These are phyloP conservation scores for Ciconia nigra DNA, from an alignment of 2,797 vertebrate species.

Conservation along the genomic window DNA sequence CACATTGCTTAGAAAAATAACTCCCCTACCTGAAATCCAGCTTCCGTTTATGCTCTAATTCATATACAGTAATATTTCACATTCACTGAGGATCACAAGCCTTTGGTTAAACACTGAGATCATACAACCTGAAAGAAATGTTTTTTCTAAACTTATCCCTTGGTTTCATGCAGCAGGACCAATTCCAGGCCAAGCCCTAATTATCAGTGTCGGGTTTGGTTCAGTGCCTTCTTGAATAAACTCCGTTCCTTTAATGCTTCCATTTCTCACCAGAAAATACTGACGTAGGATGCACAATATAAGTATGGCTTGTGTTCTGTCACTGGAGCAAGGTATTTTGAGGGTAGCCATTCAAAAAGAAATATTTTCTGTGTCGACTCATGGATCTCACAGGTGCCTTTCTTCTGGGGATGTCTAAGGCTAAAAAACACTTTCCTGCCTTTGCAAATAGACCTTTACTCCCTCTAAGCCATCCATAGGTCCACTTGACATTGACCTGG, in stretches of 20 bases:
- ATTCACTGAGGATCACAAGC: not conserved
- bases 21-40: not conserved
- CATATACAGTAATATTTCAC: not conserved
- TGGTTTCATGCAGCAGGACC: not conserved
- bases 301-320: not conserved
- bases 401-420: not conserved
- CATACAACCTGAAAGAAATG: not conserved
- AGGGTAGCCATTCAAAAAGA: not conserved
- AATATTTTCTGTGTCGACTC: not conserved
- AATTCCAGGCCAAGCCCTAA: not conserved
- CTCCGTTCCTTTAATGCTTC: not conserved
- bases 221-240: not conserved
- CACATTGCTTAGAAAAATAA: not conserved
- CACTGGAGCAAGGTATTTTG: not conserved
- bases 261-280: not conserved
- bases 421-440: constrained; percentile 74
- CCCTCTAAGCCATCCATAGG: constrained; percentile 34
- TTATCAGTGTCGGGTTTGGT: not conserved
- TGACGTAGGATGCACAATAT: not conserved
- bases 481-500: constrained; percentile 47
- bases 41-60: not conserved
- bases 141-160: not conserved
- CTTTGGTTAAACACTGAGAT: not conserved
- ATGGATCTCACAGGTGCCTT: not conserved
- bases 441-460: not conserved